Evolutionary conservation across 2,113 vertebrate genomes (phyloP), one percentile per base, ranked within the genome.

Genomic region (Dicerorhinus sumatrensis): DNA sequence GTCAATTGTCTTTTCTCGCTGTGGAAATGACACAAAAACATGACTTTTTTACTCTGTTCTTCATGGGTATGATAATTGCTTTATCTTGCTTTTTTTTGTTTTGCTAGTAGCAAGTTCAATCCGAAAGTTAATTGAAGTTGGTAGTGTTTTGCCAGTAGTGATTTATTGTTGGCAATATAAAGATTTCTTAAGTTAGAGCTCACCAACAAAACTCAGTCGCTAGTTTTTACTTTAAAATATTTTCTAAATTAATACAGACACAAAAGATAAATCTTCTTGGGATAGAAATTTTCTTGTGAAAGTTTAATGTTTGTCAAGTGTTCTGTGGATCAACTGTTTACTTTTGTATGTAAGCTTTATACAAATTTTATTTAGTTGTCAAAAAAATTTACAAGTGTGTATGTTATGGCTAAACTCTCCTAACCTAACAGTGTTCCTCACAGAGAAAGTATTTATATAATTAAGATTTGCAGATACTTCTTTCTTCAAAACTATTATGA

Each of bases 41-140:
- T 54, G 42, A 54, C 29, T 89, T 91, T 29, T 95, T 72, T 46
- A 42, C 6, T 85, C 76, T 72, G 29, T 83, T 33, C 51, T 94
- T 82, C 60, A 4, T 20, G n/a, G 16, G 46, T 80, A 48, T 93
- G 60, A 72, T 80, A 83, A 89, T 92, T 79, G 69, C 91, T 93
- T 96, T 77, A 79, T 81, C 93, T 95, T 93, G 25, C 46, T 62
- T 88, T 94, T 79, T 31, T 92, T 94, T 91, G 23, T 94, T 96
- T 97, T 89, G 51, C n/a, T 87, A 80, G 63, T 9, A 91, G 54
- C 77, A 91, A 93, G 31, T 96, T 91, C 86, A 97, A 31, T 67
- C 77, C 25, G 81, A 91, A 97, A 83, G 81, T 86, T 97, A 94
- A 97, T 77, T 89, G 48, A 91, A 97, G 58, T 85, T 63, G 42